Evolutionary conservation across 2,113 vertebrate species (phyloP), one percentile per base, ranked within the genome.

Genomic region (Ascaphus truei): DNA sequence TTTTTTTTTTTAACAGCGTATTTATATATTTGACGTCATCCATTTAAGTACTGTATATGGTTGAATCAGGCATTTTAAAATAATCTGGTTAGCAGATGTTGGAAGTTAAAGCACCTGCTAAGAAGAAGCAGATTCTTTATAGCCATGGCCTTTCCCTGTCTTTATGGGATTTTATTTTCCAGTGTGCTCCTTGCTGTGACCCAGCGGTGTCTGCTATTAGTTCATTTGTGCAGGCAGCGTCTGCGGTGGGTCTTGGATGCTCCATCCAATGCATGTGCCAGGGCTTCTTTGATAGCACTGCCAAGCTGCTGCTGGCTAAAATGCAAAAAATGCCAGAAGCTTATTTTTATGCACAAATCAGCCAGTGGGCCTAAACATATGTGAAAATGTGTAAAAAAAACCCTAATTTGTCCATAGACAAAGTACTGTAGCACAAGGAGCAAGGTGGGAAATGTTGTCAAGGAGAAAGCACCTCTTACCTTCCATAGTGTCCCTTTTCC

Each of bases 41-140:
- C 55, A 7, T 0, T 4, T 13, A 41, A n/a, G n/a, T n/a, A n/a
- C n/a, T 4, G 37, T 1, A 41, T 41, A 18, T 18, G 41, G 20
- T 45, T 45, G 41, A 45, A 16, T 45, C 10, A 5, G 10, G n/a
- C n/a, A 18, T 51, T 3, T 51, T 15, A 51, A 51, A 88, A 88
- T 90, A 90, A 83, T 83, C 81, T 79, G 79, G 83, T 64, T 79
- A 83, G 78, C 88, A 92, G 87, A 91, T 91, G 88, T 88, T 78
- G 68, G 72, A 74, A 71, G 76, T 75, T 37, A 68, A 71, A 79
- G 78, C 86, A 92, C 88, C 88, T 92, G 85, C 85, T 92, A 87
- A 81, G 87, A 84, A 78, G 85, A 89, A 37, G 86, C 79, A 83
- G 77, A 82, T 84, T 85, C 84, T 84, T 86, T 88, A 82, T 53